These are phyloP conservation scores for Cheilosia soror DNA, from an alignment of 2,888 invertebrate genomes.

Conservation along the genomic window DNA sequence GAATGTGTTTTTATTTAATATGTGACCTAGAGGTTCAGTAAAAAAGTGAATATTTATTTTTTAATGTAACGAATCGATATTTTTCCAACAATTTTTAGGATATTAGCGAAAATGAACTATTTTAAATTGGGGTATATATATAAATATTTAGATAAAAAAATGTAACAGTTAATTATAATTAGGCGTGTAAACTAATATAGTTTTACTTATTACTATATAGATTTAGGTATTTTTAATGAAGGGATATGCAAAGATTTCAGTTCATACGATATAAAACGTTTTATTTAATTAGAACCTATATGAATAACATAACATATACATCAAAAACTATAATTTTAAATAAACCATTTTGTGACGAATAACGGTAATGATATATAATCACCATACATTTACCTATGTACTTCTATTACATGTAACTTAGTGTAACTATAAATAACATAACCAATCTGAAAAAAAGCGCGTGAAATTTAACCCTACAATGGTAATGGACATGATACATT, in stretches of 20 bases:
- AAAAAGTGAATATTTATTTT: constrained; percentile 8
- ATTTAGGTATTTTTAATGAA: constrained; percentile 34
- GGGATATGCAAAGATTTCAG: neutral
- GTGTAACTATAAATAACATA: constrained; percentile 20
- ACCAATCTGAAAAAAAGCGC: constrained; percentile 37
- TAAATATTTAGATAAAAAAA: constrained; percentile 7
- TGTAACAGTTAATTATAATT: constrained; percentile 52
- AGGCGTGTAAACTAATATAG: constrained; percentile 50
- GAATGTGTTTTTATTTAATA: constrained; percentile 42
- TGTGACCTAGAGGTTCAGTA: constrained; percentile 31
- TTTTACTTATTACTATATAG: constrained; percentile 33
- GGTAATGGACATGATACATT: constrained; percentile 51
- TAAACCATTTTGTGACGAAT: constrained; percentile 24
- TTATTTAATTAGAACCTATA: constrained; percentile 29
- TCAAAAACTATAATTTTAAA: constrained; percentile 12
- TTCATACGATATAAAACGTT: constrained; percentile 19
- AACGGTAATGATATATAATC: constrained; percentile 45
- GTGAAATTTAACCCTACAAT: constrained; percentile 25
- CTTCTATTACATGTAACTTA: constrained; percentile 63
- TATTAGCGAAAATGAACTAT: constrained; percentile 30
- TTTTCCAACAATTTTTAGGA: neutral
- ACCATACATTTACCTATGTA: constrained; percentile 56
- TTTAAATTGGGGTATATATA: constrained; percentile 30
- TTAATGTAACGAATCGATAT: constrained; percentile 1
- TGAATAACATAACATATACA: constrained; percentile 22